These are phyloP conservation scores for Phymatocera aterrima DNA, from an alignment of 2,888 invertebrate species.

Conservation along the genomic window DNA sequence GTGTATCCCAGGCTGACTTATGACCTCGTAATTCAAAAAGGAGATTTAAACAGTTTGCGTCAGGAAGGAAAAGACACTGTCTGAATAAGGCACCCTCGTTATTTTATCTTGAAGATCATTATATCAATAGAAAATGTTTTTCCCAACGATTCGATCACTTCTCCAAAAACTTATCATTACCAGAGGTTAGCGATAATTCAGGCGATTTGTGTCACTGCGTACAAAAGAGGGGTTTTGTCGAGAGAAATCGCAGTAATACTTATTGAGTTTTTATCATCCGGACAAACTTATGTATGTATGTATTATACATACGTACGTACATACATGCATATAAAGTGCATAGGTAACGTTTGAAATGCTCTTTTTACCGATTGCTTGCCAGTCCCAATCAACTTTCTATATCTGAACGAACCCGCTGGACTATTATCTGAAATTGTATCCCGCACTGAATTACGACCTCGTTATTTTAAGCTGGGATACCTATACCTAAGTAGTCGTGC, in stretches of 20 bases:
- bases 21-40: constrained; percentile 16
- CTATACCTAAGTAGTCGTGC: background rate
- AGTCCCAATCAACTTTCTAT: constrained; percentile 33
- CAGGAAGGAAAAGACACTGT: background rate
- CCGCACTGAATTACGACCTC: constrained; percentile 28
- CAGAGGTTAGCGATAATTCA: background rate
- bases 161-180: background rate
- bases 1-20: constrained; percentile 18
- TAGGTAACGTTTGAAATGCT: background rate
- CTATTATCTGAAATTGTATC: constrained; percentile 27
- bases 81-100: background rate
- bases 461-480: constrained; percentile 21
- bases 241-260: constrained; percentile 2
- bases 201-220: background rate
- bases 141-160: background rate
- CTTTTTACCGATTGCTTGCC: background rate
- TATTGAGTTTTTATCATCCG: too few species aligned
- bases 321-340: background rate
- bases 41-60: constrained; percentile 27
- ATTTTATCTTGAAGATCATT: constrained; percentile 5
- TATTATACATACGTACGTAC: constrained; percentile 1
- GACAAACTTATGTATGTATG: too few species aligned
- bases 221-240: background rate
- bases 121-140: background rate
- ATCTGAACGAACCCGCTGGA: constrained; percentile 4